Evolutionary conservation across 2,888 invertebrate genomes (phyloP), one percentile per base, ranked within the genome.

Genomic region (Andrena bucephala): DNA sequence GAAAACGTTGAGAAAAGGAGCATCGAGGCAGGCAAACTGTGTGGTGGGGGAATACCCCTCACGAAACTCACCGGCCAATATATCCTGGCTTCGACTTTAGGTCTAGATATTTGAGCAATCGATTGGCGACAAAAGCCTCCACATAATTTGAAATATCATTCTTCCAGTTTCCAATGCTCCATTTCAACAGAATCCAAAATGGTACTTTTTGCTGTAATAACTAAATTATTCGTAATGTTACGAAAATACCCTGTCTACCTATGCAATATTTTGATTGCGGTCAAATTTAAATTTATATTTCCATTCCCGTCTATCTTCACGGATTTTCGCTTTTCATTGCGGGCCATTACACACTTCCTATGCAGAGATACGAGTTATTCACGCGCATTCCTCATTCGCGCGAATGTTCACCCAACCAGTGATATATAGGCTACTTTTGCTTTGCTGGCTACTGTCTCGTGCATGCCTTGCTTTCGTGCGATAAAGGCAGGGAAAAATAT

Each of bases 351-450:
- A 59, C 70, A 36, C 24, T 66, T 66, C 52, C 69, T 66, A 10
- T 65, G 59, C 57, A 20, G 33, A 52, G 57, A 52, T 36, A 63
- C 63, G 31, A 77, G 66, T 70, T 70, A 78, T 69, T 77, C 65
- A 48, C 33, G 59, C 31, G 68, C 59, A 54, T 70, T 69, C 20
- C 42, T 70, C 54, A 42, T 69, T 54, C 60, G 31, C n/a, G 31
- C 10, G 50, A 69, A 65, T 68, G 68, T 63, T 69, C 63, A 57
- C 24, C 31, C 68, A 62, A 33, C 70, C 59, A 33, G 31, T 60
- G 60, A 67, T 66, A 48, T 52, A 72, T 31, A 59, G 65, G 52
- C n/a, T 50, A 36, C 42, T 33, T 60, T 72, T 62, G 50, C 50
- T 67, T 52, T 52, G 72, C 36, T 29, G 52, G 50, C 33, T 72